Evolutionary conservation across 64 coral and sea anemone genomes (phyloP).

Genomic region (Hydrozoanthus tunicans): DNA sequence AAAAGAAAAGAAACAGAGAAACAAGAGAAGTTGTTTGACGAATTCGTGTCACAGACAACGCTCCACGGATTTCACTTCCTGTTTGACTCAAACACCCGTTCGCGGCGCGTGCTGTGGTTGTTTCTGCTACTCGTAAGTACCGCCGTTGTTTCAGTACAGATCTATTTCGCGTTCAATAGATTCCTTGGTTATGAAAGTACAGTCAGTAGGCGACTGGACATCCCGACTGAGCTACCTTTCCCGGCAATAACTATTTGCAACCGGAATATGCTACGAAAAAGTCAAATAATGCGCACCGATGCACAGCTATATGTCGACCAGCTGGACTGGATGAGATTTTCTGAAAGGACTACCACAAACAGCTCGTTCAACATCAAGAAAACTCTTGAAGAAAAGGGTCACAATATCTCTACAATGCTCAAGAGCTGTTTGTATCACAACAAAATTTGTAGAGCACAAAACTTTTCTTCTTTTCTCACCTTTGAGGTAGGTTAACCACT

Average conservation of each 20-base stretch:
- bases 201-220: background rate
- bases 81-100: slow-evolving; percentile 3
- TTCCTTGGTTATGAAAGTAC: background rate
- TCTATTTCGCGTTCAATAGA: background rate
- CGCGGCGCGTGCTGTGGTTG: slow-evolving; percentile 53
- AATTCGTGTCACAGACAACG: slow-evolving; percentile 62
- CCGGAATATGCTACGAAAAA: slow-evolving; percentile 70
- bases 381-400: slow-evolving; percentile 46
- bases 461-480: slow-evolving; percentile 64
- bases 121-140: background rate
- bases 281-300: slow-evolving; percentile 52
- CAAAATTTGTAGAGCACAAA: slow-evolving; percentile 24
- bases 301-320: slow-evolving; percentile 63
- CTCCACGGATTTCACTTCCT: slow-evolving; percentile 75
- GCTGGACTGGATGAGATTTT: background rate
- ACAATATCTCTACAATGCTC: slow-evolving; percentile 42
- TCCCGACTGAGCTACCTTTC: slow-evolving; percentile 18
- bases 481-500: slow-evolving; percentile 34
- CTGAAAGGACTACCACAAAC: background rate
- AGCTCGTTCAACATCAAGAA: slow-evolving; percentile 53
- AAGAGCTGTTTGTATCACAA: background rate
- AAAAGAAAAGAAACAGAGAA: background rate
- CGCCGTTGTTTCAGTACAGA: background rate
- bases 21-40: slow-evolving; percentile 1
- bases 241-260: slow-evolving; percentile 80